Conservation (phyloP, 2,113 vertebrate species). For the Scatophagus argus region DNA sequence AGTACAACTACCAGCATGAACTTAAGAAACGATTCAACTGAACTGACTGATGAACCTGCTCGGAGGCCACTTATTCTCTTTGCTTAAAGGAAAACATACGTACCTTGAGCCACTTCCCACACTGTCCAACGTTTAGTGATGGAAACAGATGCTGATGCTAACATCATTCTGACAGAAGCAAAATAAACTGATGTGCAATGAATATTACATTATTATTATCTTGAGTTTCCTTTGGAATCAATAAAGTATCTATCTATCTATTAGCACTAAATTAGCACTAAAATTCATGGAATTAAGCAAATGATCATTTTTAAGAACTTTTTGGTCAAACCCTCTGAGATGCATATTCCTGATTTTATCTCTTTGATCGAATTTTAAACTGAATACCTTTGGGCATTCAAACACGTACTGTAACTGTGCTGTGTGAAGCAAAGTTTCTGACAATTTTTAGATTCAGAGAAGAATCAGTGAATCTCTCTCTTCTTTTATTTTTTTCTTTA, state of each 20-base stretch:
- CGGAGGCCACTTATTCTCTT: neutral
- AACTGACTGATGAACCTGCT: neutral
- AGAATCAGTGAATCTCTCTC: neutral
- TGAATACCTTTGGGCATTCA: neutral
- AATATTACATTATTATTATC: too few relatives aligned
- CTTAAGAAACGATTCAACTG: neutral
- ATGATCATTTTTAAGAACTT: neutral
- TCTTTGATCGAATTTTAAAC: too few relatives aligned
- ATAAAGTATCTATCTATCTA: too few relatives aligned
- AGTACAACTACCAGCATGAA: neutral
- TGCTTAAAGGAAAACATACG: neutral
- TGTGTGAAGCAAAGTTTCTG: neutral
- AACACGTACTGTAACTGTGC: neutral
- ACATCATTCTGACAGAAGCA: neutral
- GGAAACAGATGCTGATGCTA: neutral
- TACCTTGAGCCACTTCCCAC: constrained; percentile 72
- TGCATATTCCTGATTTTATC: too few relatives aligned
- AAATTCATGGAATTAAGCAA: neutral
- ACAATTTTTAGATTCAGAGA: neutral
- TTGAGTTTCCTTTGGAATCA: too few relatives aligned
- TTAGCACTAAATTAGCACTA: too few relatives aligned
- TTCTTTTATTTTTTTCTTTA: too few relatives aligned
- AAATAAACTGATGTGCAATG: neutral
- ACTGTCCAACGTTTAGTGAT: constrained; percentile 62
- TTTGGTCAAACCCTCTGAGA: neutral